Evolutionary conservation across 2,888 invertebrate genomes (phyloP), one percentile per base, ranked within the genome.

Genomic region (Temnothorax ravouxi): DNA sequence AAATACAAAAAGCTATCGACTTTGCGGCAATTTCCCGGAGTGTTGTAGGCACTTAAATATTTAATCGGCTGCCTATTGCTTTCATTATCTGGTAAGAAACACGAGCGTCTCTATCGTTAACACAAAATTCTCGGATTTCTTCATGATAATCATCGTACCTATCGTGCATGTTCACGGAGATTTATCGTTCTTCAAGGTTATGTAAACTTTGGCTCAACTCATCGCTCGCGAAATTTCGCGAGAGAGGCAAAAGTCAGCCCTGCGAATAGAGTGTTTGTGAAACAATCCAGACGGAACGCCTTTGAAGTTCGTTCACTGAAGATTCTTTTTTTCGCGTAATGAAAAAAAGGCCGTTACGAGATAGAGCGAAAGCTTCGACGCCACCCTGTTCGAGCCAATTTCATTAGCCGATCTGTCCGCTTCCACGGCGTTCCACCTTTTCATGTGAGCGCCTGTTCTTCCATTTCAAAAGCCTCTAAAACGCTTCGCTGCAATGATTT

Each of bases 361-460:
- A 8, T 18, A 5, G n/a, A 82, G 29, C 38, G 25, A 47, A 47
- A 64, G n/a, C 79, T 83, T 74, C 77, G 56, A 21, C 44, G 62
- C 56, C 44, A 62, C 29, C 47, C 67, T 64, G 34, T 64, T 44
- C 47, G 44, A 34, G 44, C 62, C 88, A 88, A 88, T 88, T 88
- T 88, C 87, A 88, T 88, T 88, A 88, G 82, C 59, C 67, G 61
- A 18, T 64, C 76, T 72, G 69, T 83, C 38, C 50, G 69, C 41
- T 74, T 59, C 56, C 62, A 29, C 18, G 8, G 72, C 18, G 5
- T 66, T 38, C 50, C 15, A 11, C 76, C 64, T 61, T 54, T 64
- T 67, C 66, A 74, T 50, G 50, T 52, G 38, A 44, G 44, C 29
- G 41, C 13, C 38, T 74, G 50, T 61, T 50, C 81, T 62, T 69